A percentile compares a stretch with the other conserved stretches of the same genome.
Evolutionary conservation across 2,888 invertebrate species (phyloP).

Genomic region (Drosophila histrio): DNA sequence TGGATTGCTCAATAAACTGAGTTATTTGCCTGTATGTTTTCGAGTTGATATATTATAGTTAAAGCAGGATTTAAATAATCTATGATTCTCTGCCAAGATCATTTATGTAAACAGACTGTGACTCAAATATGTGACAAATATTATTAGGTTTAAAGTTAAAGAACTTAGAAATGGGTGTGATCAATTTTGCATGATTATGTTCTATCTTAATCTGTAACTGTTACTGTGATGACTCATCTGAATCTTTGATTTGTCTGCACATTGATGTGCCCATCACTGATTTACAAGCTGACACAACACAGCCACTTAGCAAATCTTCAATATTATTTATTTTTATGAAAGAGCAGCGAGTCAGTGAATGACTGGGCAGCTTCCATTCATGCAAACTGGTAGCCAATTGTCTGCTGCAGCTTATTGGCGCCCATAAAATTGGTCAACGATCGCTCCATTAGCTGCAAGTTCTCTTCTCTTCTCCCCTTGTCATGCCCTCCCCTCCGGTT

Average conservation of each 20-base stretch:
- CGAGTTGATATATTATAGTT: not conserved
- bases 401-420: conserved; percentile 39
- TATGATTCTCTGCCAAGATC: not conserved
- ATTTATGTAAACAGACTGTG: not conserved
- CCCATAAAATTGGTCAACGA: conserved; percentile 73
- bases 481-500: conserved; percentile 23
- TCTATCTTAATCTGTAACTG: conserved; percentile 1
- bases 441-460: conserved; percentile 66
- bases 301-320: conserved; percentile 66
- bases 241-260: conserved; percentile 1
- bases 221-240: not conserved
- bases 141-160: not conserved
- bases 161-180: not conserved
- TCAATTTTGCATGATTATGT: not conserved
- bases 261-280: conserved; percentile 43
- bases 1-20: conserved; percentile 1
- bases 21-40: not conserved
- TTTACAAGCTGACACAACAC: conserved; percentile 71
- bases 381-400: conserved; percentile 74
- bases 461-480: not conserved
- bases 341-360: conserved; percentile 19
- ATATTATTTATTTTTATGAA: conserved; percentile 57
- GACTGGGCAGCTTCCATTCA: conserved; percentile 61
- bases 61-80: not conserved
- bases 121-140: not conserved